A percentile compares a stretch with the other conserved stretches of the same genome.
These are phyloP conservation scores for Crotalus viridis DNA, from an alignment of 2,113 vertebrate species.

Conservation along the genomic window DNA sequence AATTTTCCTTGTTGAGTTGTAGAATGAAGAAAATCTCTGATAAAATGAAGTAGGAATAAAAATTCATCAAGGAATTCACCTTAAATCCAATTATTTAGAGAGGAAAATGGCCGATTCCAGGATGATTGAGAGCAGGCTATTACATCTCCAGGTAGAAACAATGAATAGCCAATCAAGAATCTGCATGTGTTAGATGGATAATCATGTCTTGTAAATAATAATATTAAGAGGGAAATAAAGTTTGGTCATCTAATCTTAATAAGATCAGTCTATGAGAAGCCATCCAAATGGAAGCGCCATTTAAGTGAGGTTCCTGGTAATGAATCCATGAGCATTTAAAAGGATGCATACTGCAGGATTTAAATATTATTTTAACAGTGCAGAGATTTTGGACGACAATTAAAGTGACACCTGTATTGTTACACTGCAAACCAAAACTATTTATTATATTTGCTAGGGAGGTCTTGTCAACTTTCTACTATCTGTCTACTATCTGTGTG, in stretches of 20 bases:
- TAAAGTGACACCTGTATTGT: conserved; percentile 30
- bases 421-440: conserved; percentile 38
- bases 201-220: background rate
- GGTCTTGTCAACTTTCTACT: conserved; percentile 44
- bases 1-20: background rate
- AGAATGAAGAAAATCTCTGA: background rate
- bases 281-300: background rate
- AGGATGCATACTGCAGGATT: conserved; percentile 7
- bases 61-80: background rate
- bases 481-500: conserved; percentile 23
- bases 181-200: background rate
- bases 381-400: conserved; percentile 19
- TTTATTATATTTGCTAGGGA: conserved; percentile 48
- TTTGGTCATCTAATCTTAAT: background rate
- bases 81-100: background rate
- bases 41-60: background rate
- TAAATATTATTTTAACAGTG: conserved; percentile 31
- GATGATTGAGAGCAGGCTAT: background rate
- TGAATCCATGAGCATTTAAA: background rate
- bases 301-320: no score
- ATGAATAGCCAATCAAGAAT: background rate
- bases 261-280: background rate
- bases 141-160: background rate
- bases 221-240: background rate
- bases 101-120: background rate